These are phyloP conservation scores for Drosophila subobscura DNA, from an alignment of 1,140 invertebrate genomes.

Conservation along the genomic window DNA sequence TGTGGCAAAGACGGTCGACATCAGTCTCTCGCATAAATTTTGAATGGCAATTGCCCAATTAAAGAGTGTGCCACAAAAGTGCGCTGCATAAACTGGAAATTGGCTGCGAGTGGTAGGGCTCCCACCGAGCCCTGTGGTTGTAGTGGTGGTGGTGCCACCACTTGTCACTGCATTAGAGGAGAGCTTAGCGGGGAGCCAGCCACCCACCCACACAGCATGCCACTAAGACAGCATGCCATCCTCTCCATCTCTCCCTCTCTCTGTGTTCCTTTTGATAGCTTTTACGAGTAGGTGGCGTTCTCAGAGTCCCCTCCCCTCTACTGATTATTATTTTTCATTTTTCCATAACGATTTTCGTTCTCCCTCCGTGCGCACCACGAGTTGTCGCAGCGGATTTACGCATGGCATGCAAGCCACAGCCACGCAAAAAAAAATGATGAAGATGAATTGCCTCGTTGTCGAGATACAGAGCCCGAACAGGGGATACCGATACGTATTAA, in stretches of 20 bases:
- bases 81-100: constrained; percentile 67
- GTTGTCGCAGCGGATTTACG: constrained; percentile 73
- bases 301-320: constrained; percentile 3
- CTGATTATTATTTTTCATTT: constrained; percentile 81
- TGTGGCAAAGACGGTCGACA: constrained; percentile 6
- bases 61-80: constrained; percentile 71
- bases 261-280: too few species aligned
- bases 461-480: constrained; percentile 43
- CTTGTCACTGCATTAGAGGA: constrained; percentile 68
- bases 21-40: constrained; percentile 56
- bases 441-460: constrained; percentile 69
- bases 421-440: constrained; percentile 60
- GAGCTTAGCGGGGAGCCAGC: constrained; percentile 38
- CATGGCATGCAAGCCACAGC: constrained; percentile 56
- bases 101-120: constrained; percentile 21
- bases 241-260: too few species aligned
- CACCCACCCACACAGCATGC: constrained; percentile 7
- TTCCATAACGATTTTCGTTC: constrained; percentile 71
- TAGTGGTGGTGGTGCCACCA: constrained; percentile 16
- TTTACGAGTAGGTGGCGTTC: too few species aligned
- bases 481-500: constrained; percentile 60
- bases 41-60: constrained; percentile 74
- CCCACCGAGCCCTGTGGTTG: constrained; percentile 11
- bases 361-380: constrained; percentile 25
- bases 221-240: too few species aligned